Evolutionary conservation across 2,888 invertebrate genomes (phyloP).

Genomic region (Dynastes maya): DNA sequence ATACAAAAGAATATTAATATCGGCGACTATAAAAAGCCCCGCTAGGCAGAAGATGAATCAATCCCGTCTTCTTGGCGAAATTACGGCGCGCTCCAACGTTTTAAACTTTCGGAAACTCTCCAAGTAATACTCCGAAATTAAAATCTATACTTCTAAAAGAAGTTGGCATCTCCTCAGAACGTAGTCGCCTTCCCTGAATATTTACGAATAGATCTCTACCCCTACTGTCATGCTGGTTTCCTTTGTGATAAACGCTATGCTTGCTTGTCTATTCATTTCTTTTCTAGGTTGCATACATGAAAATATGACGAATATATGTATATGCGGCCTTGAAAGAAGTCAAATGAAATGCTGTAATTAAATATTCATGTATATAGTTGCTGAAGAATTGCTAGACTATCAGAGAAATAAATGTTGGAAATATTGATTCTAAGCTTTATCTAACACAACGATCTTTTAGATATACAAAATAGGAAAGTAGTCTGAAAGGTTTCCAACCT

Average conservation of each 20-base stretch:
- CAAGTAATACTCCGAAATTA: constrained; percentile 43
- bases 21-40: neutral
- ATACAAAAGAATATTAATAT: constrained; percentile 19
- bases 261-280: constrained; percentile 3
- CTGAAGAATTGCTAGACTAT: no score
- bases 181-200: constrained; percentile 12
- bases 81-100: constrained; percentile 23
- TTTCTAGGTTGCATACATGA: neutral
- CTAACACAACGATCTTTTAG: no score
- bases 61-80: constrained; percentile 2
- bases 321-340: neutral
- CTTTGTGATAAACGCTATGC: constrained; percentile 30
- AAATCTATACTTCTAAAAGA: constrained; percentile 43
- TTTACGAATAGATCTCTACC: constrained; percentile 29
- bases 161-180: constrained; percentile 30
- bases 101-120: constrained; percentile 42
- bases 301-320: neutral
- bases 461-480: no score
- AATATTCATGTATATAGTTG: neutral
- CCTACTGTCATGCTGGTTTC: constrained; percentile 16
- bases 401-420: no score
- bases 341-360: neutral
- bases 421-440: no score
- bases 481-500: no score
- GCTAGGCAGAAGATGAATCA: constrained; percentile 17